Evolutionary conservation across 2,113 vertebrate genomes (phyloP), one percentile per base, ranked within the genome.

Genomic region (Tympanuchus pallidicinctus): DNA sequence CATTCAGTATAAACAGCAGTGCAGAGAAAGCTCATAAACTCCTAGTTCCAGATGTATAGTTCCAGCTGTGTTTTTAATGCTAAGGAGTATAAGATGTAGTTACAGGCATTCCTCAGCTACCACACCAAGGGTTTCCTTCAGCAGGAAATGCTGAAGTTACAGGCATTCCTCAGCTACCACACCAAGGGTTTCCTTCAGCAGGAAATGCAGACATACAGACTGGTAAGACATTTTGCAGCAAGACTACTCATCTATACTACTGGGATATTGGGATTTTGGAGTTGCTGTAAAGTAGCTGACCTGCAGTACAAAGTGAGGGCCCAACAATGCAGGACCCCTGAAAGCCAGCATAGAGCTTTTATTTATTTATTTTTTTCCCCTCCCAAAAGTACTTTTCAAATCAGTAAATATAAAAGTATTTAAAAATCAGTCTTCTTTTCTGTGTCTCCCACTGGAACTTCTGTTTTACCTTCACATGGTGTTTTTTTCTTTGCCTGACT

Each of bases 291-390:
- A 82, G 4, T 12, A 71, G 14, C 15, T 70, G 30, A 38, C 6
- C 61, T 76, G 13, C 45, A 54, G 2, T 11, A 13, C 48, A 40
- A 7, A 36, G 43, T 47, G 11, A 64, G 3, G 85, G 34, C 0
- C 5, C 64, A 72, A 64, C 32, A 72, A 38, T 3, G 9, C 3
- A 82, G 14, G 5, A 52, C 40, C 78, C 48, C 42, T 34, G 15
- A 85, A 72, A 85, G 12, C 9, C 59, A 85, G 5, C 6, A 16
- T 13, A 5, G 3, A 6, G 2, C 8, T 18, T 8, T 34, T 83
- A 4, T 4, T 36, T 21, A 10, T 8, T 17, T 56, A 36, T 30
- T 32, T 56, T 56, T 57, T 56, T 11, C 2, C 2, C 4, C 1
- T 8, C 45, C 18, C 8, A 16, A 6, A 60, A 75, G 15, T 36